These are phyloP conservation scores for Drosophila rufa DNA, from an alignment of 1,140 invertebrate species.

Conservation along the genomic window DNA sequence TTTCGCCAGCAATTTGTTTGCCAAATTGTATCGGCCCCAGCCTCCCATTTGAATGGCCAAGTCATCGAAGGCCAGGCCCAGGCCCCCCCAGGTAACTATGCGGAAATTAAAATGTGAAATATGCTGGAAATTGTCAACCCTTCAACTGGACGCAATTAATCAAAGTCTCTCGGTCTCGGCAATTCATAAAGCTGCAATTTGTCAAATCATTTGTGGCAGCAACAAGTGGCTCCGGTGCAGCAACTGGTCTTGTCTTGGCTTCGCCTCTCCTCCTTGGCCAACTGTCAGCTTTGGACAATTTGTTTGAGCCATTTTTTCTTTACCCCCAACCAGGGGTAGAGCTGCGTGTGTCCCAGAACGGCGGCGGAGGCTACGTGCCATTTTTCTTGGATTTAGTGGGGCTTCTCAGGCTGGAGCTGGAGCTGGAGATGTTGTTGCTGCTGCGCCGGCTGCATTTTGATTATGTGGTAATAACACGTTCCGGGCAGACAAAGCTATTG, in stretches of 20 bases:
- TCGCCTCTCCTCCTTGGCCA: slow-evolving; percentile 37
- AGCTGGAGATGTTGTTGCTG: slow-evolving; percentile 23
- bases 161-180: slow-evolving; percentile 33
- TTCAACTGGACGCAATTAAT: slow-evolving; percentile 75
- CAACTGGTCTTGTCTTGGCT: slow-evolving; percentile 37
- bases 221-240: slow-evolving; percentile 36
- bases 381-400: slow-evolving; percentile 41
- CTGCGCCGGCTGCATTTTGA: slow-evolving; percentile 70
- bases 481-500: slow-evolving; percentile 69
- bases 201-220: slow-evolving; percentile 72
- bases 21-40: slow-evolving; percentile 41
- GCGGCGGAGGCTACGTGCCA: slow-evolving; percentile 51
- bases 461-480: slow-evolving; percentile 82
- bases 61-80: slow-evolving; percentile 13
- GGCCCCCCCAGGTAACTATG: slow-evolving; percentile 34
- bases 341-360: slow-evolving; percentile 57
- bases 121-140: slow-evolving; percentile 70
- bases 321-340: slow-evolving; percentile 5
- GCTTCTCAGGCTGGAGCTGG: neutral
- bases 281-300: slow-evolving; percentile 81
- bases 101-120: slow-evolving; percentile 67
- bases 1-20: slow-evolving; percentile 40
- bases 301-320: slow-evolving; percentile 76
- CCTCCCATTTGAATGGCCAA: slow-evolving; percentile 35
- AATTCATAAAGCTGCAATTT: slow-evolving; percentile 81